Evolutionary conservation across 2,797 vertebrate genomes (phyloP), one percentile per base, ranked within the genome.

Genomic region (Rhynchonycteris naso): DNA sequence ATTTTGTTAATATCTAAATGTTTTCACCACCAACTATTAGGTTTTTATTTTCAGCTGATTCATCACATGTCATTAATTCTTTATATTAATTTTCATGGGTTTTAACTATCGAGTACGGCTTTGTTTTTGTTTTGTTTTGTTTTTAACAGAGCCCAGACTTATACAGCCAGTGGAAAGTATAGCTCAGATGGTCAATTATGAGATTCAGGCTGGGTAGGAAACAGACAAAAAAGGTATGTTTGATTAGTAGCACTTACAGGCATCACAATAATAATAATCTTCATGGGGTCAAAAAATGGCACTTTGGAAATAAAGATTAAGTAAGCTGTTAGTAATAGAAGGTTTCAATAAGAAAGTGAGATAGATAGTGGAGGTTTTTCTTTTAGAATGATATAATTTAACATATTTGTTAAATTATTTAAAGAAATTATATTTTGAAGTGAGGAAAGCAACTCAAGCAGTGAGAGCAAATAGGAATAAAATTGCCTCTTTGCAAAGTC

Each of bases 341-440:
- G 16, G 4, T 72, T 86, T 91, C 13, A 86, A 30, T 18, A 85
- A 84, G 47, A 95, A 82, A 90, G 26, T 69, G 3, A 94, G 18
- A 54, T 43, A 43, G 43, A 43, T 52, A 58, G 54, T 10, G 79
- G 2, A 90, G 47, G 10, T 50, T 91, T 91, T 88, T 81, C 11
- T 85, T 86, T 91, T 58, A 81, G 33, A 95, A 91, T 72, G 58
- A 89, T 68, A 22, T 12, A 93, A 90, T 69, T 93, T 94, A 68
- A 59, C 52, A 68, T 30, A 47, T 43, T 84, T 93, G 87, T 58
- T 56, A 95, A 91, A 69, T 9, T 91, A 83, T 56, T 87, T 91
- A 47, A 94, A 26, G 52, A 80, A 63, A 88, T 94, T 95, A 88
- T 95, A 92, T 83, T 82, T 80, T 80, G 15, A 75, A 93, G 10